Base-by-base conservation (phyloP, 2,888 invertebrate genomes). In the Unio pictorum region DNA sequence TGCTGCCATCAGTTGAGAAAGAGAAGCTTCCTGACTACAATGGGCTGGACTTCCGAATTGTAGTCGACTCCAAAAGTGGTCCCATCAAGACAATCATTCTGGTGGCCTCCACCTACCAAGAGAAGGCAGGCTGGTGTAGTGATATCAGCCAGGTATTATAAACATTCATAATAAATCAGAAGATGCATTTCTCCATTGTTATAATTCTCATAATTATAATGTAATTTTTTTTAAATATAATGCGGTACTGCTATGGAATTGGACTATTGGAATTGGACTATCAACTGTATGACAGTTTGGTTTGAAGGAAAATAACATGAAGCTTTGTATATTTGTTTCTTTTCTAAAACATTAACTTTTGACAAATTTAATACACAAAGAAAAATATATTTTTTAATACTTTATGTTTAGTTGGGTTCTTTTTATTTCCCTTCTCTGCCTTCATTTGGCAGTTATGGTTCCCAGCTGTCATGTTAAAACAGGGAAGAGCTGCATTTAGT, bases 61-160 rank as follows among this genome's bases (percentile, higher is more conserved):
- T 94, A 67, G 90, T 94, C 63, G 94, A 94, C 87, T 91, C 93
- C 70, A 94, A 94, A 88, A 91, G 90, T 81, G 91, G 91, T n/a
- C 90, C 91, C n/a, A 95, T 84, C 92, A 94, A 91, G 89, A 95
- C 84, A 91, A 95, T 92, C 61, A 91, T 87, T 66, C 88, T 92
- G 63, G 91, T 92, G 58, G 95, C 95, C 11, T 93, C 95, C 4
- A 95, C 95, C 0, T 92, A 94, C 58, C 94, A 96, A 91, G 96
- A 97, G 87, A 97, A 97, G 89, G 95, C 96, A 3, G 96, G 96
- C 0, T 97, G 97, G 97, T 95, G 96, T 71, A 95, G 95, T 79
- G 96, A 97, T 86, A 94, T 97, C 71, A 95, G 95, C 67, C 96
- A 96, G 90, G 93, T 92, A 82, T 74, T 64, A 34, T 61, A 23